Percentiles rank a stretch among this genome's conserved stretches.
phyloP scores from a whole-genome alignment of 2,888 invertebrate species.

The Pilophorus perplexus region DNA sequence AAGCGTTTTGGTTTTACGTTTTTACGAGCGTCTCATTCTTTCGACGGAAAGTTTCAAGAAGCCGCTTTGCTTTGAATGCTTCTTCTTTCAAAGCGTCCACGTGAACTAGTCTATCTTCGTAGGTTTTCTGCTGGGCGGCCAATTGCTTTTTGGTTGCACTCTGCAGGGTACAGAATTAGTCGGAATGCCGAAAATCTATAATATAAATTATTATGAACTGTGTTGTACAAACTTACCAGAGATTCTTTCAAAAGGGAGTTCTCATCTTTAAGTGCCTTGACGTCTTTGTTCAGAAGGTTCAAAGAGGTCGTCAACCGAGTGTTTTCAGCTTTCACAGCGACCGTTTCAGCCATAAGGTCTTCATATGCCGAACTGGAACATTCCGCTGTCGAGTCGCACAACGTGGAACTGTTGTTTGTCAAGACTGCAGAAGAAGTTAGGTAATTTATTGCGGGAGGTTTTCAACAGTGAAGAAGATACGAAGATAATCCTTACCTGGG shows the following conservation, averaged over 20 bases:
- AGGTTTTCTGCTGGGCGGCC: background rate
- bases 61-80: background rate
- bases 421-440: too few species aligned
- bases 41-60: background rate
- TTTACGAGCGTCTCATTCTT: conserved; percentile 5
- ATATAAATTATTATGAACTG: too few species aligned
- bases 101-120: background rate
- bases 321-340: background rate
- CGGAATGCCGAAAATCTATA: background rate
- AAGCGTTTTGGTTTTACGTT: background rate
- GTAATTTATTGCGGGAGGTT: too few species aligned
- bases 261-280: too few species aligned
- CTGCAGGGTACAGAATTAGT: background rate
- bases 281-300: too few species aligned
- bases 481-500: background rate
- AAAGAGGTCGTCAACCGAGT: background rate
- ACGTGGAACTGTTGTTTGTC: background rate
- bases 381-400: background rate
- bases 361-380: background rate
- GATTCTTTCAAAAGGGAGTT: too few species aligned
- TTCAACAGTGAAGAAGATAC: background rate
- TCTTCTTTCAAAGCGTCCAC: background rate
- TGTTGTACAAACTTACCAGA: too few species aligned
- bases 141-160: background rate
- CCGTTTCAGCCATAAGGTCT: background rate